Evolutionary conservation across 2,888 invertebrate genomes (phyloP).

Genomic region (Esperia sulphurella): DNA sequence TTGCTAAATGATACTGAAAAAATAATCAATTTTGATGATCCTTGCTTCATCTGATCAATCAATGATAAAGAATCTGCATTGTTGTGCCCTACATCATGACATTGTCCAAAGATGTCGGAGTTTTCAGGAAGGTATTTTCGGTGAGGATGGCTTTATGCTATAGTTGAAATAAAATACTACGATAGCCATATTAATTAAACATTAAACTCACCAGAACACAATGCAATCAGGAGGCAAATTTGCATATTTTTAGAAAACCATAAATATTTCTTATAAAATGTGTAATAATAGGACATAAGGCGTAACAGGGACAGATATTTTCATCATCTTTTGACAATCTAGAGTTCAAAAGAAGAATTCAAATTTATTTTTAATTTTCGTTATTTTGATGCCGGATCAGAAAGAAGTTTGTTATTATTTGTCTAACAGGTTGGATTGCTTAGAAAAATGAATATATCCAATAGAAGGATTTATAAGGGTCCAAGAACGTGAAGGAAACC

Average conservation of each 20-base stretch:
- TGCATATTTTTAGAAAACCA: slow-evolving; percentile 43
- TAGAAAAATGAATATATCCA: too few relatives aligned
- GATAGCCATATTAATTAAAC: background rate
- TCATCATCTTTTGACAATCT: slow-evolving; percentile 32
- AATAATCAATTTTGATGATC: background rate
- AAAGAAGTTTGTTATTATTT: too few relatives aligned
- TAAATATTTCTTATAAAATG: slow-evolving; percentile 30
- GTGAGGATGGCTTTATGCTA: too few relatives aligned
- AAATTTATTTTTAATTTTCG: slow-evolving; percentile 16
- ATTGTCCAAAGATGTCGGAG: too few relatives aligned
- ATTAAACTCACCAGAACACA: slow-evolving; percentile 46
- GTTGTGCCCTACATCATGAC: too few relatives aligned
- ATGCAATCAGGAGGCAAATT: slow-evolving; percentile 36
- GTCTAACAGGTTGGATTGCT: too few relatives aligned
- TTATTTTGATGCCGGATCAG: slow-evolving; percentile 19
- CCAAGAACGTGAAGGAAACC: too few relatives aligned
- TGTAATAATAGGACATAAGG: slow-evolving; percentile 25
- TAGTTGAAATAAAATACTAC: too few relatives aligned
- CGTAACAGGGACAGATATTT: slow-evolving; percentile 28
- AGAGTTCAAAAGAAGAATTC: slow-evolving; percentile 61
- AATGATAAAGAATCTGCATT: too few relatives aligned
- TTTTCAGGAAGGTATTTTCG: too few relatives aligned
- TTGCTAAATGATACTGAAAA: slow-evolving; percentile 33
- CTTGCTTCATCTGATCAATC: too few relatives aligned
- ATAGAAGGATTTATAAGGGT: too few relatives aligned